Evolutionary conservation across 2,113 vertebrate species (phyloP).

Genomic region (Mustela lutreola): DNA sequence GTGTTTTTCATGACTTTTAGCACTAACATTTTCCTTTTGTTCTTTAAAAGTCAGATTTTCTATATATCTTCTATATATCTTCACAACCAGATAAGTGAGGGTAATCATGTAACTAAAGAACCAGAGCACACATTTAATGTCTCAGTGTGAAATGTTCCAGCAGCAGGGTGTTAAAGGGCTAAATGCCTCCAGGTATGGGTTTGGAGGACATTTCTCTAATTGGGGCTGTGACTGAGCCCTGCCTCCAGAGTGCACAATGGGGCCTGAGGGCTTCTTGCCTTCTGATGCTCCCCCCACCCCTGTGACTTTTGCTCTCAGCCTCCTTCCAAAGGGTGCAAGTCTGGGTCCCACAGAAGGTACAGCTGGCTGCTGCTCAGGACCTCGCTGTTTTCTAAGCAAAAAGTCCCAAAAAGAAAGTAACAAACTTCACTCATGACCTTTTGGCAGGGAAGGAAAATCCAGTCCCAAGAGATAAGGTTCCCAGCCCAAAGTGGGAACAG

Average conservation of each 20-base stretch:
- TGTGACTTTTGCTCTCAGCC: neutral
- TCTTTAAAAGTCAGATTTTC: neutral
- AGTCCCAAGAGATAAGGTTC: neutral
- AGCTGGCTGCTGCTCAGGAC: neutral
- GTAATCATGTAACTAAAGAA: neutral
- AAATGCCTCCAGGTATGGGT: neutral
- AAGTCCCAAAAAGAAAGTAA: neutral
- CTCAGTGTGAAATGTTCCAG: neutral
- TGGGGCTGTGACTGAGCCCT: no score
- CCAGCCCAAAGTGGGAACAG: neutral
- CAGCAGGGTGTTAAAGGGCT: neutral
- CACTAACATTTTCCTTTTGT: neutral
- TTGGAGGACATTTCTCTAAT: no score
- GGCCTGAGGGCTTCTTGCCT: neutral
- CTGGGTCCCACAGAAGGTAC: neutral
- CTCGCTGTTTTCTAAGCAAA: neutral
- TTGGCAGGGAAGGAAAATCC: neutral
- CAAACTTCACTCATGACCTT: neutral
- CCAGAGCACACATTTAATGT: neutral
- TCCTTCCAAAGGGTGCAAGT: neutral
- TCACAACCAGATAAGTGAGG: neutral
- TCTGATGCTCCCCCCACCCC: neutral
- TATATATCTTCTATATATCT: neutral
- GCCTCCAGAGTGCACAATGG: rapidly evolving
- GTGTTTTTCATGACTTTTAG: neutral